Evolutionary conservation across 2,113 vertebrate species (phyloP).

Genomic region (Sialia sialis): DNA sequence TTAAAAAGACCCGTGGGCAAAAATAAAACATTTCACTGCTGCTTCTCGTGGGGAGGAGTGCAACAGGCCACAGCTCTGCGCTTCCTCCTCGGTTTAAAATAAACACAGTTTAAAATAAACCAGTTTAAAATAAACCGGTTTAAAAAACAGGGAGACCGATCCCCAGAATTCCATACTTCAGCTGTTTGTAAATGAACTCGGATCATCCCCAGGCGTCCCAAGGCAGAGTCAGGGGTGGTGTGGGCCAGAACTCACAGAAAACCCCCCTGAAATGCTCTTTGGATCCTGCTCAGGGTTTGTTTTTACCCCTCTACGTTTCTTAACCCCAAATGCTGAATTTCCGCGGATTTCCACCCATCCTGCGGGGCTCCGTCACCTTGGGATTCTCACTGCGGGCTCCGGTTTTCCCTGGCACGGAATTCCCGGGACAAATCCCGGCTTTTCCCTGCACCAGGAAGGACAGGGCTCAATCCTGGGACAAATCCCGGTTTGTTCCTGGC

Average conservation of each 20-base stretch:
- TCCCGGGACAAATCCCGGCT: not conserved
- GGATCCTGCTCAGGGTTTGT: fast-evolving
- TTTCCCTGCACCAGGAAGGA: not conserved
- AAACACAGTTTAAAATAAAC: not conserved
- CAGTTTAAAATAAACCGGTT: not conserved
- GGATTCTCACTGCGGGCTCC: not conserved
- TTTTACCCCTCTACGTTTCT: not conserved
- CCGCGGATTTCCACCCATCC: fast-evolving
- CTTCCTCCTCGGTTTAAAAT: not conserved
- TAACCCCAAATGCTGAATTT: not conserved
- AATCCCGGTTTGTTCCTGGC: not conserved
- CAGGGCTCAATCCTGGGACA: not conserved
- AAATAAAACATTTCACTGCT: not conserved
- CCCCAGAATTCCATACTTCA: not conserved
- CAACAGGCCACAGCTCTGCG: not conserved
- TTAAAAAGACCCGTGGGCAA: not conserved
- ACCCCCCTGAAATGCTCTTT: fast-evolving
- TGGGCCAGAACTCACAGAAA: not conserved
- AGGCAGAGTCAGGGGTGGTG: fast-evolving
- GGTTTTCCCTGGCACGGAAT: not conserved
- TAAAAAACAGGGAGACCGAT: fast-evolving
- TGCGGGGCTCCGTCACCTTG: not conserved
- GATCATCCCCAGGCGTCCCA: not conserved
- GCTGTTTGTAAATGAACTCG: fast-evolving
- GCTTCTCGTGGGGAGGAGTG: not conserved